phyloP scores from a whole-genome alignment of 2,888 invertebrate genomes.

The Seira ritae region DNA sequence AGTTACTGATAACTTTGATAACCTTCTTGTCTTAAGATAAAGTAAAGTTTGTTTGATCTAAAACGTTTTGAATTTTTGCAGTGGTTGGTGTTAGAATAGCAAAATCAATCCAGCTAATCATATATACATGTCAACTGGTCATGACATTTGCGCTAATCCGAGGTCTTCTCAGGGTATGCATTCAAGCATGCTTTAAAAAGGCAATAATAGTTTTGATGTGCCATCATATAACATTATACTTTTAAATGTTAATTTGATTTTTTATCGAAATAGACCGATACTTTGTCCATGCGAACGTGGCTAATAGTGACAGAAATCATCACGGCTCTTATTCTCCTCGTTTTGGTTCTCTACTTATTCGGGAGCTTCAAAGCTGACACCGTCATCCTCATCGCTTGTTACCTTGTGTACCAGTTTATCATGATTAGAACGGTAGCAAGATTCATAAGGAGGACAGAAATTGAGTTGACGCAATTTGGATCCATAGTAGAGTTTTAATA shows the following conservation, averaged over 20 bases:
- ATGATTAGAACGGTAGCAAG: slow-evolving; percentile 50
- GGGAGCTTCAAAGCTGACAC: slow-evolving; percentile 22
- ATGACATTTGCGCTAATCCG: slow-evolving; percentile 38
- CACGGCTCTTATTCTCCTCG: slow-evolving; percentile 34
- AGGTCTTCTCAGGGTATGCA: slow-evolving; percentile 42
- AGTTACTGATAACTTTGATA: too few relatives aligned
- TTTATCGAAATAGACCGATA: slow-evolving; percentile 30
- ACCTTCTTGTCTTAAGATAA: too few relatives aligned
- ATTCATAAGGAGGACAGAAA: slow-evolving; percentile 53
- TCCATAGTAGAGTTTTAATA: slow-evolving; percentile 48
- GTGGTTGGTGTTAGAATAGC: slow-evolving; percentile 40
- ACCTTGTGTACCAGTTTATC: slow-evolving; percentile 45
- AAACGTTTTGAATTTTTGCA: too few relatives aligned
- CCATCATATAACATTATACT: too few relatives aligned
- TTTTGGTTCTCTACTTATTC: slow-evolving; percentile 38
- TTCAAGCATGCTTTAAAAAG: not conserved
- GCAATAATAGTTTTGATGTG: not conserved
- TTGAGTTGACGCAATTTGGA: slow-evolving; percentile 55
- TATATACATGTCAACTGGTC: slow-evolving; percentile 45
- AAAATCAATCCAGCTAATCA: slow-evolving; percentile 46
- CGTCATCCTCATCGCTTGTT: slow-evolving; percentile 12
- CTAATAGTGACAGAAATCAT: slow-evolving; percentile 51
- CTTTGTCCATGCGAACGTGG: slow-evolving; percentile 45
- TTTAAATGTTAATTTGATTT: not conserved
- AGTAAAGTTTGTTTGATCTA: too few relatives aligned